A percentile compares a stretch with the other conserved stretches of the same genome.
phyloP scores from a whole-genome alignment of 2,888 invertebrate genomes.

The Agriopis marginaria region DNA sequence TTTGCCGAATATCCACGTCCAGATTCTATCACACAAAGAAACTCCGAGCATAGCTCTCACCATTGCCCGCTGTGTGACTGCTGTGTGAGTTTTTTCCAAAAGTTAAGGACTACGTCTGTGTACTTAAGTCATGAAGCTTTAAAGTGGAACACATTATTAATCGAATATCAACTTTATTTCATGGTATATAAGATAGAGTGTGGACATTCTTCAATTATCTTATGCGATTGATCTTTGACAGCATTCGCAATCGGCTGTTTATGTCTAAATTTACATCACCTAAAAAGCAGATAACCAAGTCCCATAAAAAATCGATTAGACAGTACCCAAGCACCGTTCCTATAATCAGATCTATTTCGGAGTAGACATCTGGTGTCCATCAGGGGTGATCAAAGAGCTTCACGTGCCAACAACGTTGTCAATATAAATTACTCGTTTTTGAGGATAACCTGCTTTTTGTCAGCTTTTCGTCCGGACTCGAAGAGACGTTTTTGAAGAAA shows the following conservation, averaged over 20 bases:
- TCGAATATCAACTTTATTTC: too few species aligned
- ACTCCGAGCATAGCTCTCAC: too few species aligned
- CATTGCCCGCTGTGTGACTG: too few species aligned
- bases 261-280: not conserved
- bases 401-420: not conserved
- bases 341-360: slow-evolving; percentile 6
- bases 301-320: slow-evolving; percentile 15
- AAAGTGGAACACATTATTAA: too few species aligned
- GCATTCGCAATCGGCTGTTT: not conserved
- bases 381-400: slow-evolving; percentile 14
- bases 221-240: not conserved
- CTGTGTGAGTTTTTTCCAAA: too few species aligned
- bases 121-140: too few species aligned
- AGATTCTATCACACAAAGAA: too few species aligned
- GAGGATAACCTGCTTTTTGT: slow-evolving; percentile 9
- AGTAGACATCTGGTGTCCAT: slow-evolving; percentile 9
- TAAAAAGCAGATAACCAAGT: not conserved
- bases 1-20: too few species aligned
- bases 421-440: slow-evolving; percentile 17
- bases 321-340: slow-evolving; percentile 6
- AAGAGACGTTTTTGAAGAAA: not conserved
- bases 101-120: too few species aligned
- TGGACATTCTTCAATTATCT: too few species aligned
- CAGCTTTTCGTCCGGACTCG: not conserved
- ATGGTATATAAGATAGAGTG: too few species aligned